phyloP scores from a whole-genome alignment of 2,888 invertebrate genomes.

The Morinoia aosen region DNA sequence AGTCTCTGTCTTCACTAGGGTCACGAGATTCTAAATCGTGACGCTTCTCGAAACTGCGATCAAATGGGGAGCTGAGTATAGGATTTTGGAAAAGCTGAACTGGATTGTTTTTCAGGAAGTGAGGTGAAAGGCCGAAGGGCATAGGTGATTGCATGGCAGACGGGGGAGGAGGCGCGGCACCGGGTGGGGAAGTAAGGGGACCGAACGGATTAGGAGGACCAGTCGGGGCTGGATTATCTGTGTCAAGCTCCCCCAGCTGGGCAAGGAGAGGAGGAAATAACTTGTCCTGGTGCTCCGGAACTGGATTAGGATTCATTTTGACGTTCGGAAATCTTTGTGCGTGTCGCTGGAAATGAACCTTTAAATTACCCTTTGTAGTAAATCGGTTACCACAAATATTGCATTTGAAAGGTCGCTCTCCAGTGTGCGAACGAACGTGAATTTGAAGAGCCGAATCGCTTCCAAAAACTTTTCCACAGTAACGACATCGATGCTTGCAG shows the following conservation, averaged over 20 bases:
- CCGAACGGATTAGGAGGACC: conserved; percentile 76
- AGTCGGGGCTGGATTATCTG: conserved; percentile 77
- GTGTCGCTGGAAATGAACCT: conserved; percentile 98
- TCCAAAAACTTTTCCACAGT: conserved; percentile 95
- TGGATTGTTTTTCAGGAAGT: conserved; percentile 23
- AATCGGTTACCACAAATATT: conserved; percentile 98
- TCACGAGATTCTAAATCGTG: background rate
- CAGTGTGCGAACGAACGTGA: conserved; percentile 96
- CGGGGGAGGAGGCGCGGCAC: conserved; percentile 74
- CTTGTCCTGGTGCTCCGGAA: conserved; percentile 95
- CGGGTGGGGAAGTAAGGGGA: conserved; percentile 78
- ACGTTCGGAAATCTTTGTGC: conserved; percentile 94
- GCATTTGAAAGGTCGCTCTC: conserved; percentile 98
- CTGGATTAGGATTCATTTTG: conserved; percentile 96
- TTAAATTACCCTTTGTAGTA: conserved; percentile 99
- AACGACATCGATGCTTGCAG: conserved; percentile 93
- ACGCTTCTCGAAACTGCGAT: conserved; percentile 2
- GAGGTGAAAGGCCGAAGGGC: conserved; percentile 28
- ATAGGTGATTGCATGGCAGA: conserved; percentile 42
- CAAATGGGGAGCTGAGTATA: conserved; percentile 18
- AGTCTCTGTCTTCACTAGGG: background rate
- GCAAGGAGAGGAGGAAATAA: conserved; percentile 90
- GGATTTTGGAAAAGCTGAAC: background rate
- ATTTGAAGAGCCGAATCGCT: conserved; percentile 97
- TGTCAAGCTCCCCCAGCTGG: conserved; percentile 75